Evolutionary conservation across 2,797 vertebrate species (phyloP).

Genomic region (Ctenopoma kingsleyae): DNA sequence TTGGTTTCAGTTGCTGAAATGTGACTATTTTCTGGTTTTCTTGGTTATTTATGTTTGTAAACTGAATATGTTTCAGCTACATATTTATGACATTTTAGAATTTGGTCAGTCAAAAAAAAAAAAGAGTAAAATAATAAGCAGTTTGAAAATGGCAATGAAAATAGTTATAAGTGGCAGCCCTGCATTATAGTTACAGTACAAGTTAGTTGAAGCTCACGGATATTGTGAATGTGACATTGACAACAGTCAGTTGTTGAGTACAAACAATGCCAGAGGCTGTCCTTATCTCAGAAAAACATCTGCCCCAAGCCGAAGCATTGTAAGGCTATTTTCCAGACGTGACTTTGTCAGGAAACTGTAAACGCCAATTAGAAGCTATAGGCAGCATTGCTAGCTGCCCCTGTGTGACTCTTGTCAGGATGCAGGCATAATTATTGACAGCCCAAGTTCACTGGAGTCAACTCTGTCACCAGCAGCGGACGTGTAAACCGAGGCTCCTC

Average conservation of each 20-base stretch:
- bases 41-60: background rate
- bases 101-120: background rate
- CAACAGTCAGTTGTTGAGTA: conserved; percentile 10
- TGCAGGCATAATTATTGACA: conserved; percentile 83
- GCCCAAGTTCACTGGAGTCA: conserved; percentile 71
- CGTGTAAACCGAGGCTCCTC: conserved; percentile 31
- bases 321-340: conserved; percentile 56
- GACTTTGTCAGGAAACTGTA: conserved; percentile 73
- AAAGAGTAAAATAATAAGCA: background rate
- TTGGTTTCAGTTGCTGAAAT: background rate
- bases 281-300: conserved; percentile 48
- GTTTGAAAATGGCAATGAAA: background rate
- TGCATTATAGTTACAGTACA: background rate
- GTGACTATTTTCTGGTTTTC: background rate
- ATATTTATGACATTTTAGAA: background rate
- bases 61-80: background rate
- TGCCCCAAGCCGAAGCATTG: conserved; percentile 28
- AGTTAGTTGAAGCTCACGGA: background rate
- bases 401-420: conserved; percentile 69
- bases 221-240: conserved; percentile 60
- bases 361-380: conserved; percentile 77
- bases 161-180: background rate
- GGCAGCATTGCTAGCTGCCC: conserved; percentile 65
- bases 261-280: conserved; percentile 27
- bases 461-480: conserved; percentile 49